Evolutionary conservation across 2,113 vertebrate genomes (phyloP).

Genomic region (Gobius niger): DNA sequence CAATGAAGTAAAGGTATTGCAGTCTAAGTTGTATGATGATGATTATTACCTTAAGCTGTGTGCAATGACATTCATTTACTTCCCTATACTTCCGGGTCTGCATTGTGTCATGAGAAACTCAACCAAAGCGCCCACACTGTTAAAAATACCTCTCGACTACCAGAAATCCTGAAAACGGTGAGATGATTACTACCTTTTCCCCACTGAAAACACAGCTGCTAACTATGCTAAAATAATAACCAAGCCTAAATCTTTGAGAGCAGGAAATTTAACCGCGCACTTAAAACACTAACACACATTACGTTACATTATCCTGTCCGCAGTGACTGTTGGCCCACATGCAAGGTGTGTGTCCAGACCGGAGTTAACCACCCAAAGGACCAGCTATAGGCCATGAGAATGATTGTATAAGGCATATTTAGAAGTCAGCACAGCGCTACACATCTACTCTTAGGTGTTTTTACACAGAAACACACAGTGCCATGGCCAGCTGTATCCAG

Average conservation of each 20-base stretch:
- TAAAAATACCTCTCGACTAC: constrained; percentile 70
- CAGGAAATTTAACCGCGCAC: constrained; percentile 57
- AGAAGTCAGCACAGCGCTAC: constrained; percentile 53
- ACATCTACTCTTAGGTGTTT: constrained; percentile 27
- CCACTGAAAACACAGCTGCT: constrained; percentile 71
- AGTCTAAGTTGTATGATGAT: not conserved
- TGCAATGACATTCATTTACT: constrained; percentile 5
- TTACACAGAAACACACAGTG: constrained; percentile 31
- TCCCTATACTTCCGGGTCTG: constrained; percentile 28
- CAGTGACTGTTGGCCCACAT: constrained; percentile 71
- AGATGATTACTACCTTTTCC: constrained; percentile 57
- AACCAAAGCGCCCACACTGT: constrained; percentile 39
- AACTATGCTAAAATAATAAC: constrained; percentile 74
- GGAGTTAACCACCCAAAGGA: constrained; percentile 50
- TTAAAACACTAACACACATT: constrained; percentile 25
- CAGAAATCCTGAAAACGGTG: constrained; percentile 54
- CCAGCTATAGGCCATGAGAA: constrained; percentile 50
- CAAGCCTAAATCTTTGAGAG: constrained; percentile 70
- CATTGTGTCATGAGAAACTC: constrained; percentile 58
- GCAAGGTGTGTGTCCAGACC: constrained; percentile 67
- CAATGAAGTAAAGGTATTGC: too few relatives aligned
- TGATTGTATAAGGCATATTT: constrained; percentile 68
- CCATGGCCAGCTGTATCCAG: constrained; percentile 52
- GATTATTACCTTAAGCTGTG: not conserved
- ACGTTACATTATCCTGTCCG: constrained; percentile 30